Conservation (phyloP, 1,140 invertebrate species). For the Reticulitermes speratus region DNA sequence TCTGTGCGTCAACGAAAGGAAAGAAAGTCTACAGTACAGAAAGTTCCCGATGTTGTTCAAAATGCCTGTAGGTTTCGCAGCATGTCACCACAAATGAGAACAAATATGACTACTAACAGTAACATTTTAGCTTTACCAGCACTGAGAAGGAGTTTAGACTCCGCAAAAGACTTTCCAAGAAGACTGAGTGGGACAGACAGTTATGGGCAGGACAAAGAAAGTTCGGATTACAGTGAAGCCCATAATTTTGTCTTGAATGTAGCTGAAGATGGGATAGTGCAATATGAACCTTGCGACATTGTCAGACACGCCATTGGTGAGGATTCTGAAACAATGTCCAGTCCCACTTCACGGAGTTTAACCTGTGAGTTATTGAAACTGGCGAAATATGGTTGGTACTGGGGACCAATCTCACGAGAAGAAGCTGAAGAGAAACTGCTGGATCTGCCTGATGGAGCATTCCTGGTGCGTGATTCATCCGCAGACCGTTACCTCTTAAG, state of each 20-base stretch:
- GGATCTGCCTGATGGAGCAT: slow-evolving; percentile 70
- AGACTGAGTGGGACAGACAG: not conserved
- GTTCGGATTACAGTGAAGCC: not conserved
- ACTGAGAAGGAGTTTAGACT: not conserved
- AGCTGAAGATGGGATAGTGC: not conserved
- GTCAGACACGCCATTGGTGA: not conserved
- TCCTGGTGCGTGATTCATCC: slow-evolving; percentile 66
- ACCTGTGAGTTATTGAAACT: slow-evolving; percentile 54
- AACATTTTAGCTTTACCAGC: not conserved
- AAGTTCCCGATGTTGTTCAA: not conserved
- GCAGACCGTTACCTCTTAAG: slow-evolving; percentile 63
- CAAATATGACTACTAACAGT: not conserved
- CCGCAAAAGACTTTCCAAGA: not conserved
- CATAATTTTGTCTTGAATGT: slow-evolving; percentile 3
- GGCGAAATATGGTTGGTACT: slow-evolving; percentile 59
- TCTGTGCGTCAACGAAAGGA: not conserved
- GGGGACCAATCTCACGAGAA: slow-evolving; percentile 56
- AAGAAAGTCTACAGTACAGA: not conserved
- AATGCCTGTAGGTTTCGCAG: not conserved
- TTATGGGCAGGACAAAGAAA: not conserved
- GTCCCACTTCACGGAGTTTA: slow-evolving; percentile 39
- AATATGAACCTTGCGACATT: not conserved
- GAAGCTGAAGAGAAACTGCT: slow-evolving; percentile 58
- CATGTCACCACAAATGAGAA: too few relatives aligned
- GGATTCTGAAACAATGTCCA: not conserved